Percentiles rank a stretch among this genome's conserved stretches.
phyloP scores from a whole-genome alignment of 2,797 vertebrate genomes.

The Huso huso region DNA sequence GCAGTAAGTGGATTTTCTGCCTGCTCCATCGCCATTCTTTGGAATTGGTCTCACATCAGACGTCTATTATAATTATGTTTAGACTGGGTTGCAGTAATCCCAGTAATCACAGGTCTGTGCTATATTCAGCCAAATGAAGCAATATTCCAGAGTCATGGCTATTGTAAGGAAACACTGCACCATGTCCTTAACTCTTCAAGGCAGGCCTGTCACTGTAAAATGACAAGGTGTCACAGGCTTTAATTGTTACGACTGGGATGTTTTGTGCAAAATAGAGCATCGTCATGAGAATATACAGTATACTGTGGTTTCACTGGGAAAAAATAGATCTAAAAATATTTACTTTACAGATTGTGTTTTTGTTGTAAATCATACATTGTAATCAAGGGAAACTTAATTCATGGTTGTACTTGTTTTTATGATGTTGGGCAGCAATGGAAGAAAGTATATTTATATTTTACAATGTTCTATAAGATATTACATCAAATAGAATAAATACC shows the following conservation, averaged over 20 bases:
- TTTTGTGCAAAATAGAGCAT: constrained; percentile 25
- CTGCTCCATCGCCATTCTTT: constrained; percentile 28
- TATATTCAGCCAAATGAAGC: constrained; percentile 55
- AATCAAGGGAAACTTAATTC: too few species aligned
- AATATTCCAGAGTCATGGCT: constrained; percentile 47
- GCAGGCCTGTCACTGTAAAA: constrained; percentile 56
- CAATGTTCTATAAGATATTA: too few species aligned
- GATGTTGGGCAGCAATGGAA: too few species aligned
- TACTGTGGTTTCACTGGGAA: constrained; percentile 23
- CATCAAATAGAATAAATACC: too few species aligned
- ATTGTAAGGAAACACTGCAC: constrained; percentile 40
- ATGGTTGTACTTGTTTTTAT: too few species aligned
- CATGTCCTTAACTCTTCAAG: constrained; percentile 57
- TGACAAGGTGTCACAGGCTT: constrained; percentile 60
- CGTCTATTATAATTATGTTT: constrained; percentile 50
- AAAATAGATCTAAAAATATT: constrained; percentile 28
- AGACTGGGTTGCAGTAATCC: constrained; percentile 58
- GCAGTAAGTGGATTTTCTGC: constrained; percentile 55
- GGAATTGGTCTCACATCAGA: constrained; percentile 47
- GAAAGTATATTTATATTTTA: too few species aligned
- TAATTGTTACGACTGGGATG: constrained; percentile 60
- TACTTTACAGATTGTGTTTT: neutral
- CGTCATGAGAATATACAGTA: constrained; percentile 37
- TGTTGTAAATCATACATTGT: too few species aligned
- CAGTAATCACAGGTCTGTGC: constrained; percentile 57